A percentile compares a stretch with the other conserved stretches of the same genome.
These are phyloP conservation scores for Calephelis virginiensis DNA, from an alignment of 1,140 invertebrate species.

Conservation along the genomic window DNA sequence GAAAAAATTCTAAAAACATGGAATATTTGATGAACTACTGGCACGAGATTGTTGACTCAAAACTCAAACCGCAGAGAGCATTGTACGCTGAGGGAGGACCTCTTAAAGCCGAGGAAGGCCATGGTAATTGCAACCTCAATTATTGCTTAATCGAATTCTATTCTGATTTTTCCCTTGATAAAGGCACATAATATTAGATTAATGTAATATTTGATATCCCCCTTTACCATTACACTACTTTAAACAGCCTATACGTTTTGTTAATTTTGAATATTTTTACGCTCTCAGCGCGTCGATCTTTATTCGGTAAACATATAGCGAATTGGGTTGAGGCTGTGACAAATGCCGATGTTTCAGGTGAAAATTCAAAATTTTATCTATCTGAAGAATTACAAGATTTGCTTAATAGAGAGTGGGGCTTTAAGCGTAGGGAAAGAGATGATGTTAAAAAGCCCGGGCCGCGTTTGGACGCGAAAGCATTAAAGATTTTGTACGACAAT, in stretches of 20 bases:
- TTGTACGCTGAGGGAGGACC: constrained; percentile 68
- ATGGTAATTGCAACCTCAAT: constrained; percentile 38
- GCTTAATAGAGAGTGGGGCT: constrained; percentile 82
- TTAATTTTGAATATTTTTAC: constrained; percentile 6
- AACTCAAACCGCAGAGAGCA: constrained; percentile 52
- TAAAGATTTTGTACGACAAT: constrained; percentile 71
- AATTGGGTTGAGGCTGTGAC: constrained; percentile 50
- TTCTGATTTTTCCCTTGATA: constrained; percentile 3
- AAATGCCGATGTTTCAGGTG: constrained; percentile 73
- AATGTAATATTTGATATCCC: constrained; percentile 6
- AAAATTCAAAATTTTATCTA: constrained; percentile 70
- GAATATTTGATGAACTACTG: constrained; percentile 65
- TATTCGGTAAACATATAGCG: constrained; percentile 5
- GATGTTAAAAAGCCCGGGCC: constrained; percentile 98
- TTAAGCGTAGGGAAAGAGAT: constrained; percentile 90
- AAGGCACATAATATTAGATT: constrained; percentile 3
- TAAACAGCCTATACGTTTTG: constrained; percentile 6
- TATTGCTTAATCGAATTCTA: background rate
- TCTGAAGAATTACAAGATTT: constrained; percentile 77
- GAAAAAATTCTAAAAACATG: constrained; percentile 63
- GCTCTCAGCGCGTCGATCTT: constrained; percentile 11
- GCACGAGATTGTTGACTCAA: constrained; percentile 54
- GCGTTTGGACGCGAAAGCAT: constrained; percentile 79
- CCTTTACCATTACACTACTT: background rate
- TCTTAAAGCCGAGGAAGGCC: constrained; percentile 54